Conservation (phyloP, 1,140 invertebrate species). For the Ceratoteleas bidentatus region DNA sequence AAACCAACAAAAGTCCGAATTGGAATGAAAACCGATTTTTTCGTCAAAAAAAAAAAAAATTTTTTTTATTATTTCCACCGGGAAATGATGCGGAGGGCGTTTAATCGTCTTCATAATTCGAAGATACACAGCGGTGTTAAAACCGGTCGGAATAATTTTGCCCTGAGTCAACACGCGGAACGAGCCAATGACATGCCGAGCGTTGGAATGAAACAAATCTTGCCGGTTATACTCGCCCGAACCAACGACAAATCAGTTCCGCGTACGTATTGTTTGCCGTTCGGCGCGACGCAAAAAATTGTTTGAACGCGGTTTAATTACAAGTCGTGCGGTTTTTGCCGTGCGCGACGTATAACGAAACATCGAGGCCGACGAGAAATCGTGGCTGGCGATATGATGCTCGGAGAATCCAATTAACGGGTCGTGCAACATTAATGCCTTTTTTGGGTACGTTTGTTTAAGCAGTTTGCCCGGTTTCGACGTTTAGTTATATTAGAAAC, state of each 20-base stretch:
- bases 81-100: too few relatives aligned
- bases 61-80: too few relatives aligned
- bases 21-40: too few relatives aligned
- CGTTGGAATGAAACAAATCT: slow-evolving; percentile 45
- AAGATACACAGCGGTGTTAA: slow-evolving; percentile 8
- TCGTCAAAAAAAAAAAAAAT: too few relatives aligned
- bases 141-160: slow-evolving; percentile 25
- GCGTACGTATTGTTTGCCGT: slow-evolving; percentile 41
- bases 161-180: slow-evolving; percentile 17
- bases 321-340: slow-evolving; percentile 51
- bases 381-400: too few relatives aligned
- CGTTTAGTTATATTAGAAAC: too few relatives aligned
- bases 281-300: slow-evolving; percentile 40
- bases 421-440: too few relatives aligned
- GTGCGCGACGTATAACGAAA: slow-evolving; percentile 48
- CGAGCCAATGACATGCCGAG: slow-evolving; percentile 21
- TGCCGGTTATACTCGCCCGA: slow-evolving; percentile 37
- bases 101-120: slow-evolving; percentile 12
- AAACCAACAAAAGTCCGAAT: too few relatives aligned
- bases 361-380: slow-evolving; percentile 1
- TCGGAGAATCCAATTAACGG: too few relatives aligned
- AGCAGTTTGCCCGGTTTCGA: too few relatives aligned
- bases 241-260: slow-evolving; percentile 46
- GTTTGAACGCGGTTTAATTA: slow-evolving; percentile 60
- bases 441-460: too few relatives aligned